Conservation (phyloP, 2,113 vertebrate species). For the Ariopsis seemanni region DNA sequence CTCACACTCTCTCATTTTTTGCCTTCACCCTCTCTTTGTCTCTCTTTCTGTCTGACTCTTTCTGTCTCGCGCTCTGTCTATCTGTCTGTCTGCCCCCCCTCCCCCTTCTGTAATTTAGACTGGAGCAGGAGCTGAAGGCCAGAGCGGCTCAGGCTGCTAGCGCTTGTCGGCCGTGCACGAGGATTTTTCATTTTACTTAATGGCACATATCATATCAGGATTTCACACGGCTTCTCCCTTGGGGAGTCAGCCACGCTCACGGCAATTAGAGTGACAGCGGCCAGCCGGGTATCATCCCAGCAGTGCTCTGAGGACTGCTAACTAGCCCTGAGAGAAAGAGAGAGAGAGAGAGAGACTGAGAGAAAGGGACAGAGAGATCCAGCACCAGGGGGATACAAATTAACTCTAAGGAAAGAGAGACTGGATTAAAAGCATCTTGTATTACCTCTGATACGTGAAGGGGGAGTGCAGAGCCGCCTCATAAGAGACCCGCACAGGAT, state of each 20-base stretch:
- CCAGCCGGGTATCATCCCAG: constrained; percentile 43
- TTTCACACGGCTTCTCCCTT: constrained; percentile 54
- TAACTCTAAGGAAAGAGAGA: constrained; percentile 9
- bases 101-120: constrained; percentile 19
- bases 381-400: constrained; percentile 39
- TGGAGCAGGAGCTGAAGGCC: constrained; percentile 37
- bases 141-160: constrained; percentile 35
- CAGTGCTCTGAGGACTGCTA: constrained; percentile 39
- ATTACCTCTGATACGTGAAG: constrained; percentile 12
- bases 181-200: constrained; percentile 58
- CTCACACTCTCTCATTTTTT: too few relatives aligned
- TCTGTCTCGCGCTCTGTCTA: too few relatives aligned
- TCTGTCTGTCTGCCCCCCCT: background rate
- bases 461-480: background rate
- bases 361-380: constrained; percentile 21
- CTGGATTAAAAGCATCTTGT: constrained; percentile 40
- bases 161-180: constrained; percentile 30
- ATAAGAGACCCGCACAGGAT: background rate
- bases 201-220: constrained; percentile 62
- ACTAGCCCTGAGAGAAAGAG: constrained; percentile 46
- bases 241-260: constrained; percentile 46
- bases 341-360: constrained; percentile 14
- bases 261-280: constrained; percentile 57
- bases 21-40: too few relatives aligned
- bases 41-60: background rate